These are phyloP conservation scores for Turdus rufiventris DNA, from an alignment of 2,113 vertebrate species.

Conservation along the genomic window DNA sequence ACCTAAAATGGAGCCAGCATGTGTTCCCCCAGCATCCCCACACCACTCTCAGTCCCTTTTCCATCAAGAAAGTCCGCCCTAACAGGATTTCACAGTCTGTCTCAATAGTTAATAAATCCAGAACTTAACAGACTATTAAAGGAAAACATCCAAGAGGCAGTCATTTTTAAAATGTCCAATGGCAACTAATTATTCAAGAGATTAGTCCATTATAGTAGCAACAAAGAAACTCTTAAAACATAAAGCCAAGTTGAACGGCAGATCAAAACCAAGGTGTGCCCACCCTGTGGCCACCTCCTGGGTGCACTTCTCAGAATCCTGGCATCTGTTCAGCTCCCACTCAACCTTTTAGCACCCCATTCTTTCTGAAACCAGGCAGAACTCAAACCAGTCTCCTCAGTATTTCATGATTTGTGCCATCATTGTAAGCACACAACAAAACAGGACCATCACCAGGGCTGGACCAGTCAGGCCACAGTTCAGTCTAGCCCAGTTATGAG, in stretches of 20 bases:
- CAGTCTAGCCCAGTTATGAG: background rate
- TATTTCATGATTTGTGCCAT: background rate
- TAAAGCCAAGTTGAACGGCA: background rate
- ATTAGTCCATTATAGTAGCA: slow-evolving; percentile 20
- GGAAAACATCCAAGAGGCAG: slow-evolving; percentile 39
- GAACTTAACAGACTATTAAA: slow-evolving; percentile 37
- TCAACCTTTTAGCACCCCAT: background rate
- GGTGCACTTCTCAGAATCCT: background rate
- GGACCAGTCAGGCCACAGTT: background rate
- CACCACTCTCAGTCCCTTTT: background rate
- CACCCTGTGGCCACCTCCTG: background rate
- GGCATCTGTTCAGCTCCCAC: background rate
- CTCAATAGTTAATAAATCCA: slow-evolving; percentile 52
- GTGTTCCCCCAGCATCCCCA: background rate
- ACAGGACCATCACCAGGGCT: background rate
- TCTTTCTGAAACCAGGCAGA: background rate
- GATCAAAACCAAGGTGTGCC: slow-evolving; percentile 37
- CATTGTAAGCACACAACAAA: background rate
- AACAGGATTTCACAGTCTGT: slow-evolving; percentile 57
- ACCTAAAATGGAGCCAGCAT: accelerated
- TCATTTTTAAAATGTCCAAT: slow-evolving; percentile 9
- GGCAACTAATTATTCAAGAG: slow-evolving; percentile 44
- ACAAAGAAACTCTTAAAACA: slow-evolving; percentile 51
- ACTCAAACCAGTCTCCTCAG: background rate
- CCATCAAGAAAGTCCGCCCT: background rate